Evolutionary conservation across 1,140 invertebrate species (phyloP).

Genomic region (Papilio polytes): DNA sequence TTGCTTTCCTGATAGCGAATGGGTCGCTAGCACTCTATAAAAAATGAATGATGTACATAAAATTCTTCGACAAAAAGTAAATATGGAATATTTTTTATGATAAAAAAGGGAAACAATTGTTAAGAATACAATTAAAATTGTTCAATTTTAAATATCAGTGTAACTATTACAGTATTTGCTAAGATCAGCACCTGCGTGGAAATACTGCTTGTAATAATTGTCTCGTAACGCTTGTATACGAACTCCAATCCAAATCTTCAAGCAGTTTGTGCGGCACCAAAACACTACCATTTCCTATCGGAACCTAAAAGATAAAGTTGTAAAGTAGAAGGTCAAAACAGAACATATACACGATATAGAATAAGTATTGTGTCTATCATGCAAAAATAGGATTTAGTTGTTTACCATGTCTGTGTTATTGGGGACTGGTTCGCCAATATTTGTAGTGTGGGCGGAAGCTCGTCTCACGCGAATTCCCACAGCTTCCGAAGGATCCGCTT

Average conservation of each 20-base stretch:
- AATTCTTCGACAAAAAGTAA: background rate
- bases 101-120: no score
- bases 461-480: slow-evolving; percentile 53
- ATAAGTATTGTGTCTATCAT: no score
- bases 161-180: background rate
- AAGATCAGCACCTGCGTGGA: slow-evolving; percentile 56
- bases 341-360: background rate
- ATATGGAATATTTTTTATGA: no score
- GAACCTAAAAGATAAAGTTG: slow-evolving; percentile 47
- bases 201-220: slow-evolving; percentile 61
- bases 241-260: slow-evolving; percentile 60
- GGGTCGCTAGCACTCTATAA: slow-evolving; percentile 68
- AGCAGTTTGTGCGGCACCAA: slow-evolving; percentile 53
- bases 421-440: slow-evolving; percentile 45
- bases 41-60: background rate
- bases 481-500: slow-evolving; percentile 18
- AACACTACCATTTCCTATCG: slow-evolving; percentile 55
- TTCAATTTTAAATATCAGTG: no score
- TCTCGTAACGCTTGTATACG: slow-evolving; percentile 58
- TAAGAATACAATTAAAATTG: no score
- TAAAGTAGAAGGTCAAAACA: no score
- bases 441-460: slow-evolving; percentile 65
- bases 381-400: slow-evolving; percentile 30
- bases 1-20: slow-evolving; percentile 73
- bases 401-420: slow-evolving; percentile 56